Base-by-base conservation (phyloP, 2,113 vertebrate species). In the Daphoenositta chrysoptera region DNA sequence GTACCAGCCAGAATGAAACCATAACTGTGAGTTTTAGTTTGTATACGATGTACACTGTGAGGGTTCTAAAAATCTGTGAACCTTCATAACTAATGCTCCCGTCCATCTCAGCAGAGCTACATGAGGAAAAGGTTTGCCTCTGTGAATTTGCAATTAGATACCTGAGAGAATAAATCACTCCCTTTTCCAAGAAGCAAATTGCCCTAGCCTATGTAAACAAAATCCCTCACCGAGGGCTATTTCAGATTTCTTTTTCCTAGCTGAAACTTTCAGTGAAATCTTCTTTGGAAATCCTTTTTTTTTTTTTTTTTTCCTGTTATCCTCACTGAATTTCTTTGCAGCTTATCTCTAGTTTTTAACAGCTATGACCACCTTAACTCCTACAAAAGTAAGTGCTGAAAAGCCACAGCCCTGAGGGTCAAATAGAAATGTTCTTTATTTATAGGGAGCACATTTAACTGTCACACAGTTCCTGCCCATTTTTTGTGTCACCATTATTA, bases 361-460 rank as follows among this genome's bases (percentile, higher is more conserved):
- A 83, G 86, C 83, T 82, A 66, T 89, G 86, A 76, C 87, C 88
- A 92, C 93, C 83, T 87, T 82, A 92, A 94, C 80, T 88, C 95
- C 83, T 58, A 61, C 87, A 94, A 75, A 94, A 87, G 91, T 82
- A 89, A 85, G 63, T 40, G 20, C 91, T 80, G 63, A 87, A 93
- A 94, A 96, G 80, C 90, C 77, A 73, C 64, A 87, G 91, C 87
- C 90, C 88, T 79, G 50, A 75, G 66, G 89, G 88, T 95, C 96
- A 93, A 89, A 96, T n/a, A 85, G 91, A 94, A 94, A 93, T 40
- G 82, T 42, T 93, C 51, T 79, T 53, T 69, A 92, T 92, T 96
- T 92, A 94, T 95, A 75, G 81, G 90, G 92, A 94, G 93, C 92
- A 95, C 88, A 93, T 97, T 95, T 93, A 96, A 94, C 83, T 88